These are phyloP conservation scores for Troides oblongomaculatus DNA, from an alignment of 2,888 invertebrate genomes.

Conservation along the genomic window DNA sequence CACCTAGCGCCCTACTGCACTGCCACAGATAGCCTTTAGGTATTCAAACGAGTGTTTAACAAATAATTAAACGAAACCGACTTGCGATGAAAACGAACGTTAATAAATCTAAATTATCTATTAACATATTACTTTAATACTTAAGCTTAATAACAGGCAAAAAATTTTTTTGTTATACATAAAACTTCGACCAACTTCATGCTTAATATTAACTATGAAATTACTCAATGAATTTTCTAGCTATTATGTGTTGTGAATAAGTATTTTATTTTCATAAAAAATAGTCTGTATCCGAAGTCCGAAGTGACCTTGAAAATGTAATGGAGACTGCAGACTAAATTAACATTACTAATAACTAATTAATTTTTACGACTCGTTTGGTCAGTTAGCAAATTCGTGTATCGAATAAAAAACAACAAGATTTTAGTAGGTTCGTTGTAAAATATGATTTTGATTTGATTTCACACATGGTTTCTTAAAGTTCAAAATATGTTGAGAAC, in stretches of 20 bases:
- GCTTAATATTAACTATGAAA: background rate
- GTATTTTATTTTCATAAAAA: background rate
- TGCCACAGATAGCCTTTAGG: constrained; percentile 35
- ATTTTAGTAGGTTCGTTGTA: background rate
- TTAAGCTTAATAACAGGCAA: background rate
- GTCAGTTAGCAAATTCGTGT: constrained; percentile 57
- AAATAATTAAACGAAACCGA: constrained; percentile 20
- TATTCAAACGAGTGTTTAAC: constrained; percentile 42
- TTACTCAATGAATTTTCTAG: background rate
- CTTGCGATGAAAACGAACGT: background rate
- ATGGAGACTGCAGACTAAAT: constrained; percentile 47
- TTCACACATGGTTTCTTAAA: background rate
- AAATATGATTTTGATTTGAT: background rate
- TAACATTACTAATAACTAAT: constrained; percentile 58
- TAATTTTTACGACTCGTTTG: constrained; percentile 66
- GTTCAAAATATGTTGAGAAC: background rate
- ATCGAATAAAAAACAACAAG: constrained; percentile 45
- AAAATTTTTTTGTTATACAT: background rate
- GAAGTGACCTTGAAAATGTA: constrained; percentile 59
- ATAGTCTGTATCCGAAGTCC: constrained; percentile 39
- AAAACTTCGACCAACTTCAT: background rate
- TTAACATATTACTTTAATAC: background rate
- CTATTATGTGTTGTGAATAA: background rate
- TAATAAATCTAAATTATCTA: background rate
- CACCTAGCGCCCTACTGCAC: constrained; percentile 23